Evolutionary conservation across 2,113 vertebrate species (phyloP).

Genomic region (Cyphomyrus discorhynchus): DNA sequence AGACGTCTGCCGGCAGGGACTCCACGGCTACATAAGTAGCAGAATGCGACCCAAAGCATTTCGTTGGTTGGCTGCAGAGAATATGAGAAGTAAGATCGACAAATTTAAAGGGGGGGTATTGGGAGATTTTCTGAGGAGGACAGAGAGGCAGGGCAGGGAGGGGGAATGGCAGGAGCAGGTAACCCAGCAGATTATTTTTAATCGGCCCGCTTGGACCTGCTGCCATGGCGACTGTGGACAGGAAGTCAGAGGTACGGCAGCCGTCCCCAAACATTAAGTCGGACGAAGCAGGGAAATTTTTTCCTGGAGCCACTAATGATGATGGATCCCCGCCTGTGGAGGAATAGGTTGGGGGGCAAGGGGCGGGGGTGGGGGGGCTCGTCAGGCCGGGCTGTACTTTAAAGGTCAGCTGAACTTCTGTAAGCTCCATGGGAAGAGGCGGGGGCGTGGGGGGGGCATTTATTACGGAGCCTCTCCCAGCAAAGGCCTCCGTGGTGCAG

Average conservation of each 20-base stretch:
- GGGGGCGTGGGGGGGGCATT: neutral
- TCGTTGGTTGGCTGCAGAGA: neutral
- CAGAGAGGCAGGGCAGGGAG: neutral
- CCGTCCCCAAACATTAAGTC: neutral
- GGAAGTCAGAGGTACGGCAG: neutral
- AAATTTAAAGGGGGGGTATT: neutral
- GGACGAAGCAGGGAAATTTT: neutral
- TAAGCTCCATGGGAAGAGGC: constrained; percentile 20
- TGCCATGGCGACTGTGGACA: neutral
- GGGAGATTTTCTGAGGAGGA: neutral
- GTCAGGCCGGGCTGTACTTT: constrained; percentile 45
- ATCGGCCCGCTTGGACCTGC: neutral
- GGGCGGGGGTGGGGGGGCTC: constrained; percentile 28
- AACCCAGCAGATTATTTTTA: neutral
- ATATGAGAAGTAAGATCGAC: neutral
- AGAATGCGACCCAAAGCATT: neutral
- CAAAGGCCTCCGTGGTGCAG: neutral
- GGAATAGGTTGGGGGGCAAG: constrained; percentile 6
- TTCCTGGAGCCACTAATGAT: neutral
- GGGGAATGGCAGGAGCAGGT: neutral
- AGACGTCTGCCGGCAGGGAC: neutral
- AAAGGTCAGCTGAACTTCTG: constrained; percentile 32
- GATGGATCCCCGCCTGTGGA: neutral
- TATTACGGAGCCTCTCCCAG: neutral
- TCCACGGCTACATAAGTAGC: neutral